A percentile compares a stretch with the other conserved stretches of the same genome.
Conservation (phyloP, 1,140 invertebrate genomes). For the Belonocnema kinseyi region DNA sequence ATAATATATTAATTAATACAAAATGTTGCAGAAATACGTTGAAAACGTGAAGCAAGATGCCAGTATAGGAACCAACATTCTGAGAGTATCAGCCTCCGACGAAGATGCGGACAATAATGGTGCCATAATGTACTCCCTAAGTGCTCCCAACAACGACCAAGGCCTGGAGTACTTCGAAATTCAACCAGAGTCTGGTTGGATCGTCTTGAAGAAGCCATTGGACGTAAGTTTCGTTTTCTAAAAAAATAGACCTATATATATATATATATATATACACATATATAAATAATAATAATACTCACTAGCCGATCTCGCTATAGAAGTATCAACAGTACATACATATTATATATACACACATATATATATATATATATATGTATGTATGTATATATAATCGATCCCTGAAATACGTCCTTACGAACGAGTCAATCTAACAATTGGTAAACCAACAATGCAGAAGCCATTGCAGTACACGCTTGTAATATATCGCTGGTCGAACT, state of each 20-base stretch:
- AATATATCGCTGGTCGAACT: slow-evolving; percentile 9
- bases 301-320: slow-evolving; percentile 44
- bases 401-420: slow-evolving; percentile 46
- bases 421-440: slow-evolving; percentile 29
- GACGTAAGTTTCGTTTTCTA: slow-evolving; percentile 88
- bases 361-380: too few relatives aligned
- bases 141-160: slow-evolving; percentile 87
- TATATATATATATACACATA: too few relatives aligned
- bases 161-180: slow-evolving; percentile 96
- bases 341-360: slow-evolving; percentile 40
- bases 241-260: slow-evolving; percentile 43
- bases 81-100: slow-evolving; percentile 94
- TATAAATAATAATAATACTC: slow-evolving; percentile 28
- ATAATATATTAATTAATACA: background rate
- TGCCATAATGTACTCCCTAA: slow-evolving; percentile 93
- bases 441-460: slow-evolving; percentile 8
- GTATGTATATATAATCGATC: slow-evolving; percentile 41
- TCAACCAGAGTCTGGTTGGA: slow-evolving; percentile 97
- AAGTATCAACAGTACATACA: slow-evolving; percentile 44
- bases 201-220: slow-evolving; percentile 93
- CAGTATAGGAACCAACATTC: slow-evolving; percentile 94
- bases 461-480: slow-evolving; percentile 24
- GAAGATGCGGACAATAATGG: slow-evolving; percentile 98
- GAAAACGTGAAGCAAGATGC: slow-evolving; percentile 98
- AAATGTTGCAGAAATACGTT: slow-evolving; percentile 90